Base-by-base conservation (phyloP, 2,113 vertebrate species). In the Xiphophorus maculatus region DNA sequence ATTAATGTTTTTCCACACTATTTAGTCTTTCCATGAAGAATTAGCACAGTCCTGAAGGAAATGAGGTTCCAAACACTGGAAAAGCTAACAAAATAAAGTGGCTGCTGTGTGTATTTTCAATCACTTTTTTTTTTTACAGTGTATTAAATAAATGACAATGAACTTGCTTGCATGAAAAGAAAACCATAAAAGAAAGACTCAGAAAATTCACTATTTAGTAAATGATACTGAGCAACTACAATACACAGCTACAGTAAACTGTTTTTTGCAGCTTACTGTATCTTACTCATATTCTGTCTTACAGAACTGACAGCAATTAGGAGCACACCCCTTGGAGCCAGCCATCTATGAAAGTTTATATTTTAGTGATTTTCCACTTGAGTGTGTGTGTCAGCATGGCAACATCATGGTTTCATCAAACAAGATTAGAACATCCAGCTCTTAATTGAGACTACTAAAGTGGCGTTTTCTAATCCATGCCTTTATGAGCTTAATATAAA, bases 371-470 rank as follows among this genome's bases (percentile, higher is more conserved):
- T 91, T 89, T 67, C 51, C 74, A 80, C 86, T 84, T 69, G 80
- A 78, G 63, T 83, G 89, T 86, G 63, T 85, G 88, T 70, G 88
- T 88, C 90, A 76, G 79, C 60, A 73, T 69, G 29, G 77, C 72
- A 76, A 77, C 63, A 73, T 87, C 84, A 80, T 73, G 73, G 66
- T 35, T 44, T 63, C 83, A 58, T 87, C 80, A 82, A 78, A 75
- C 76, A 42, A 80, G 77, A 92, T 90, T 87, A 87, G 62, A 87
- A 88, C 84, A 88, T 73, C 74, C 69, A 82, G 81, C 79, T 87
- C 89, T 92, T 90, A 92, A 92, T 89, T 90, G 83, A 85, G 63
- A 76, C 71, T 66, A 54, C 71, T 78, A 63, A 63, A 40, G 63
- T 10, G 35, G 79, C 33, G 73, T 68, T 54, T 68, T 51, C 35